phyloP scores from a whole-genome alignment of 35 echinoderm and acorn worm genomes.

The Lytechinus variegatus region DNA sequence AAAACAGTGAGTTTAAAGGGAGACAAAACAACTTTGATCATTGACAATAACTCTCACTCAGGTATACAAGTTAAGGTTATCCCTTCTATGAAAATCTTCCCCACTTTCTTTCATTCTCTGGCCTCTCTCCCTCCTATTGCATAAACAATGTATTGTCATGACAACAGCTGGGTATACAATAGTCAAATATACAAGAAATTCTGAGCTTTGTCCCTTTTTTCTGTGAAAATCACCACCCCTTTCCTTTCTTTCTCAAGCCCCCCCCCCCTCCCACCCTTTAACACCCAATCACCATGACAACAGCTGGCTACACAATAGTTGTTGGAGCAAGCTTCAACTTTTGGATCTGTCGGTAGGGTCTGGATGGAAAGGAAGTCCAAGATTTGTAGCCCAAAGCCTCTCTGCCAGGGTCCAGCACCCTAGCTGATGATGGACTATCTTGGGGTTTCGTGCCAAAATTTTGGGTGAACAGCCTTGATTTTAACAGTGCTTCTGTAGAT shows the following conservation, averaged over 20 bases:
- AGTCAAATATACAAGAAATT: neutral
- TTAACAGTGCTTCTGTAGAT: neutral
- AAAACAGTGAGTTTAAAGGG: conserved; percentile 17
- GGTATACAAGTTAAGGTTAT: no score
- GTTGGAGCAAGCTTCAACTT: neutral
- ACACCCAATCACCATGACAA: neutral
- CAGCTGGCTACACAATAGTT: neutral
- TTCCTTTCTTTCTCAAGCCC: neutral
- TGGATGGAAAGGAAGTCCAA: neutral
- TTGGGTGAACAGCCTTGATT: neutral
- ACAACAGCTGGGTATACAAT: neutral
- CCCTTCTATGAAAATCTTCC: neutral
- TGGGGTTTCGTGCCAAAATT: neutral
- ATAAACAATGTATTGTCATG: neutral
- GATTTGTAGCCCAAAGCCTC: conserved; percentile 16
- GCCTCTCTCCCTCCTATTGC: neutral
- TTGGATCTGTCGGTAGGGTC: conserved; percentile 9
- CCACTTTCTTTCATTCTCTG: neutral
- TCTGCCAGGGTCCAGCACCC: neutral
- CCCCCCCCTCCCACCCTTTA: neutral
- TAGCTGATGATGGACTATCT: neutral
- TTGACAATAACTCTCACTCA: neutral
- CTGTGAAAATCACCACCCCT: neutral
- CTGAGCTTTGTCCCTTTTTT: neutral
- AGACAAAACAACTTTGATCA: neutral